Percentiles rank a stretch among this genome's conserved stretches.
Conservation (phyloP, 2,113 vertebrate genomes). For the Catagonus wagneri region DNA sequence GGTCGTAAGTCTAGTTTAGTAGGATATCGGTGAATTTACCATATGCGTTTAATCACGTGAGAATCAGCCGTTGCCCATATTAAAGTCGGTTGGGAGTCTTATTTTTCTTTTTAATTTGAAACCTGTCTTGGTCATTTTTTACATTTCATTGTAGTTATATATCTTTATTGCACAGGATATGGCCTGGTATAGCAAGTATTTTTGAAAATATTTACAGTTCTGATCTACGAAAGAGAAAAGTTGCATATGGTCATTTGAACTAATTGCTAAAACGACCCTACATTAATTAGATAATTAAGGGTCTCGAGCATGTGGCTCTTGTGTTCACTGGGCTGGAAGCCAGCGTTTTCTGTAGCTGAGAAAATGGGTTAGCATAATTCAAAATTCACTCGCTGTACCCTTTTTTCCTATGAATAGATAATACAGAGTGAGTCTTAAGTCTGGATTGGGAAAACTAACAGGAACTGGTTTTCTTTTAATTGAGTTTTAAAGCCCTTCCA, state of each 20-base stretch:
- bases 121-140: not conserved
- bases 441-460: constrained; percentile 79
- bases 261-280: constrained; percentile 88
- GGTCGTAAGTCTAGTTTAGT: not conserved
- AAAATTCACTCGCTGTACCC: constrained; percentile 78
- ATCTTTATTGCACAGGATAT: not conserved
- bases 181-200: not conserved
- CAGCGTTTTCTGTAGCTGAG: constrained; percentile 81
- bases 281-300: constrained; percentile 92
- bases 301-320: constrained; percentile 87
- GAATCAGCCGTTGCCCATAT: not conserved
- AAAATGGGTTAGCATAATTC: constrained; percentile 86
- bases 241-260: constrained; percentile 89
- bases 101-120: not conserved
- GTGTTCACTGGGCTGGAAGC: constrained; percentile 89
- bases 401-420: constrained; percentile 83
- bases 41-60: not conserved
- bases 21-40: not conserved
- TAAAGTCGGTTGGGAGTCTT: not conserved
- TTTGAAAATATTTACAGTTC: constrained; percentile 79
- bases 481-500: constrained; percentile 83
- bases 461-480: constrained; percentile 81
- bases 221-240: constrained; percentile 81
- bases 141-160: not conserved
- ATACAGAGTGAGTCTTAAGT: constrained; percentile 79